Conservation (phyloP, 1,140 invertebrate genomes). For the Hyposmocoma kahamanoa region DNA sequence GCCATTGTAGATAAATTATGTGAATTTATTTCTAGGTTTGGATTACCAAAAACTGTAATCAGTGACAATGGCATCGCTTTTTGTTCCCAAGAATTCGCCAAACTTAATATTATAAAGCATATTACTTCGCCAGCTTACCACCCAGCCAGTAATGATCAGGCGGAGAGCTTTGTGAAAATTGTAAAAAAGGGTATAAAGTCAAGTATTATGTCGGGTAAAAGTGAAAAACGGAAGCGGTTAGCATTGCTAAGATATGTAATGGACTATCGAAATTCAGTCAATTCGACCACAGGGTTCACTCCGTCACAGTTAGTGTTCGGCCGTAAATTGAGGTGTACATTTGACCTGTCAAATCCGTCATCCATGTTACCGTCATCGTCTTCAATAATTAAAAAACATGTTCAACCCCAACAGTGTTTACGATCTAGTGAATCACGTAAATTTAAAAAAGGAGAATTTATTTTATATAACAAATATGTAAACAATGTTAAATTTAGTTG, state of each 20-base stretch:
- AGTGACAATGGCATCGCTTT: conserved; percentile 8
- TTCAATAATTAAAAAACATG: background rate
- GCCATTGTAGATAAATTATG: conserved; percentile 3
- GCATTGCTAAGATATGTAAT: background rate
- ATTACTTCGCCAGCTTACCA: background rate
- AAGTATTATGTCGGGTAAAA: background rate
- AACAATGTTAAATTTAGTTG: background rate
- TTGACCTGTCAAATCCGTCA: background rate
- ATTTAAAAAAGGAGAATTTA: background rate
- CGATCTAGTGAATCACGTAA: background rate
- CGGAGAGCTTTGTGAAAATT: background rate
- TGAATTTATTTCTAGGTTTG: conserved; percentile 2
- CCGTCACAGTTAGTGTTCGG: background rate
- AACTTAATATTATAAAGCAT: no score
- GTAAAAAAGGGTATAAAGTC: background rate
- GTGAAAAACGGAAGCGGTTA: background rate
- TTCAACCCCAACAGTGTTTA: background rate
- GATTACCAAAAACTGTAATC: background rate
- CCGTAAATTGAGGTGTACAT: background rate
- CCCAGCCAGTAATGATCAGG: background rate
- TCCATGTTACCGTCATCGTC: background rate
- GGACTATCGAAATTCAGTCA: background rate
- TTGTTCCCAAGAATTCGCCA: conserved; percentile 4
- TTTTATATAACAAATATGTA: background rate
- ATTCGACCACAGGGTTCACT: background rate